phyloP scores from a whole-genome alignment of 2,797 vertebrate species.

The Dendrocincla tyrannina region DNA sequence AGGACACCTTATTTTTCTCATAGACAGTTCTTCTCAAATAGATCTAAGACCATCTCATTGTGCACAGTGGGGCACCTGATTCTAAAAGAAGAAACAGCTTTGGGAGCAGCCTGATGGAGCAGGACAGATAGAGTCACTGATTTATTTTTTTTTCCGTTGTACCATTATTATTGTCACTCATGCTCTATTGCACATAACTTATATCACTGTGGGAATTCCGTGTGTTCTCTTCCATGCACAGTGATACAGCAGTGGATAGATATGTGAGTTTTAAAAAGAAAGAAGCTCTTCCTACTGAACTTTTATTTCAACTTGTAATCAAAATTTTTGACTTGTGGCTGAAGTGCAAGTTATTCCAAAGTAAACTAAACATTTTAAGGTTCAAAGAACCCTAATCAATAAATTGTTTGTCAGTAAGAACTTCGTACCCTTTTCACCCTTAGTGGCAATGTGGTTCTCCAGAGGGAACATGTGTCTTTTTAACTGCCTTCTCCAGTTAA shows the following conservation, averaged over 20 bases:
- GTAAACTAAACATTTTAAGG: background rate
- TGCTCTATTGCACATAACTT: background rate
- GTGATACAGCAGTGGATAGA: background rate
- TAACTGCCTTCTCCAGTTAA: slow-evolving; percentile 28
- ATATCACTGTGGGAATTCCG: background rate
- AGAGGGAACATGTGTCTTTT: slow-evolving; percentile 7
- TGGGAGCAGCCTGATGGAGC: background rate
- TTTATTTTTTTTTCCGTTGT: background rate
- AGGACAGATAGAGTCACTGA: background rate
- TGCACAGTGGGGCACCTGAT: accelerated
- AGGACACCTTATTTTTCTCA: background rate
- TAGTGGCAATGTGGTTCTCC: background rate
- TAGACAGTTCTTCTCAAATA: accelerated
- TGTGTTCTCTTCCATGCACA: background rate
- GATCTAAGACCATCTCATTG: background rate
- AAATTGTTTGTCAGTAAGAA: slow-evolving; percentile 10
- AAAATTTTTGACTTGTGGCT: background rate
- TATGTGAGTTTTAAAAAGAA: background rate
- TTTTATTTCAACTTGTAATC: background rate
- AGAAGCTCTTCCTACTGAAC: background rate
- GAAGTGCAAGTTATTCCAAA: background rate
- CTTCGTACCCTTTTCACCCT: slow-evolving; percentile 4
- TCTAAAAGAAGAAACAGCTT: background rate
- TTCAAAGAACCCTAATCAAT: background rate
- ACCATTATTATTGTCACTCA: background rate